phyloP scores from a whole-genome alignment of 2,888 invertebrate species.

The Hypsopygia costalis region DNA sequence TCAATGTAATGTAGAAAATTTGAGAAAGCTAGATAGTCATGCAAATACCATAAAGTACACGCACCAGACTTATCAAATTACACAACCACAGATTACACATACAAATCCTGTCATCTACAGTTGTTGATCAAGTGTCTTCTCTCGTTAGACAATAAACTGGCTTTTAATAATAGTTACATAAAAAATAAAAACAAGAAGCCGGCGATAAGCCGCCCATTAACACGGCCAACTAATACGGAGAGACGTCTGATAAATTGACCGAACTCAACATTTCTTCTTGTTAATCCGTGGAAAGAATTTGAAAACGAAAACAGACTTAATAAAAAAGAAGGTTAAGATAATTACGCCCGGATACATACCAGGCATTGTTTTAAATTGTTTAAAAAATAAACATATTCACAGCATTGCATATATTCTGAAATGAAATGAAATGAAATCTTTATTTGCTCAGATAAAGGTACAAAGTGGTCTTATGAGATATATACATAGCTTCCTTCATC shows the following conservation, averaged over 20 bases:
- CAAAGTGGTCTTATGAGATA: no score
- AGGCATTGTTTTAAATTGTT: no score
- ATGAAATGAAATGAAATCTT: no score
- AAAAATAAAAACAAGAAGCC: conserved; percentile 55
- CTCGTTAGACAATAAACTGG: conserved; percentile 53
- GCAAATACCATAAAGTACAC: no score
- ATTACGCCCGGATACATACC: no score
- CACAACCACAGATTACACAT: conserved; percentile 7
- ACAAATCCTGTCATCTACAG: conserved; percentile 14
- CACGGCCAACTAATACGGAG: conserved; percentile 60
- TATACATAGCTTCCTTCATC: no score
- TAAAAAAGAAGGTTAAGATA: background rate
- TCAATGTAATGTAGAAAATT: no score
- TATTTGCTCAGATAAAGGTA: no score
- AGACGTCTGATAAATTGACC: conserved; percentile 57
- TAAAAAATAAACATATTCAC: no score
- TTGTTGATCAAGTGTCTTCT: conserved; percentile 17
- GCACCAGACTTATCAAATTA: no score
- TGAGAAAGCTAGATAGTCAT: no score
- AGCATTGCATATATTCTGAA: no score
- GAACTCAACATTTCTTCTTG: conserved; percentile 30
- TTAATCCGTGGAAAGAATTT: conserved; percentile 8
- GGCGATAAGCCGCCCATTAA: conserved; percentile 65
- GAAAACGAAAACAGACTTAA: background rate
- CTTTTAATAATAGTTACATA: conserved; percentile 67